Percentiles rank a stretch among this genome's conserved stretches.
These are phyloP conservation scores for Cydia fagiglandana DNA, from an alignment of 1,140 invertebrate genomes.

Conservation along the genomic window DNA sequence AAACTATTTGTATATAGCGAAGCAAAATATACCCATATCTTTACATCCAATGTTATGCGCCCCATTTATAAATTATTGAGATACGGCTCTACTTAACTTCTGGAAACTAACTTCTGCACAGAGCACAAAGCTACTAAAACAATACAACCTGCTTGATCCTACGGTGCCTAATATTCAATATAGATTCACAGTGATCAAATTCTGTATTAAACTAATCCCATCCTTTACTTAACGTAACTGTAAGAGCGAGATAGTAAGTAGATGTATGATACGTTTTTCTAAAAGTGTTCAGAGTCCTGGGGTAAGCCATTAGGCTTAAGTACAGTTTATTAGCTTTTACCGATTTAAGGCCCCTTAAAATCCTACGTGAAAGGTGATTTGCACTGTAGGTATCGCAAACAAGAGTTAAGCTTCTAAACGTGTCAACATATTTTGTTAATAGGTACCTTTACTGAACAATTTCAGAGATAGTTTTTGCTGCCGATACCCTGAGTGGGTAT, in stretches of 20 bases:
- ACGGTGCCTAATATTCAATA: not conserved
- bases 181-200: conserved; percentile 2
- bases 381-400: not conserved
- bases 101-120: conserved; percentile 2
- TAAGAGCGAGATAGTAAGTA: conserved; percentile 7
- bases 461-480: not conserved
- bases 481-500: not conserved
- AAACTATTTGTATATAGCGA: too few species aligned
- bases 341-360: conserved; percentile 9
- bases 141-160: conserved; percentile 22
- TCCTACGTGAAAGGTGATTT: conserved; percentile 3
- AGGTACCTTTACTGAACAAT: not conserved
- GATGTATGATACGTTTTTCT: not conserved
- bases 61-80: not conserved
- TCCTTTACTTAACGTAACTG: not conserved
- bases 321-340: conserved; percentile 31
- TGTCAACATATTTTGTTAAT: not conserved
- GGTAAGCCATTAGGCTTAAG: conserved; percentile 22
- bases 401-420: not conserved
- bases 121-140: conserved; percentile 24
- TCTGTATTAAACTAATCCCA: not conserved
- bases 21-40: too few species aligned
- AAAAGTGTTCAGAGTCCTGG: conserved; percentile 8
- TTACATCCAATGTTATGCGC: not conserved
- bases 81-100: not conserved